Base-by-base conservation (phyloP, 1,140 invertebrate species). In the Meloidogyne floridensis region DNA sequence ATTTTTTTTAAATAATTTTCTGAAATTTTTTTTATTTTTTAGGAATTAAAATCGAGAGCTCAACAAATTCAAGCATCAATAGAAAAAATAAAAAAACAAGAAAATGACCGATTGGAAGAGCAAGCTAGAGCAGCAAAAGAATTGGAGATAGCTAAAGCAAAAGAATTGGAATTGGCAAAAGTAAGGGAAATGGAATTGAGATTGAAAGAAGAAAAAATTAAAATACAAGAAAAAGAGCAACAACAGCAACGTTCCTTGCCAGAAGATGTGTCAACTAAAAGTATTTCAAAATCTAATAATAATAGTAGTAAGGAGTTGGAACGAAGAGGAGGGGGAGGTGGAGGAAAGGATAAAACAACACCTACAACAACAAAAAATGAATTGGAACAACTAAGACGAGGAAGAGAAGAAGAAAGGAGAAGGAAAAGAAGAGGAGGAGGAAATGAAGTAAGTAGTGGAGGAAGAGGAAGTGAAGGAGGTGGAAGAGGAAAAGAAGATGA, bases 61-160 rank as follows among this genome's bases (percentile, higher is more conserved):
- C 80, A 82, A 75, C 18, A 82, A 73, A 83, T 82, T n/a, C 70
- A 83, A 53, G 18, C 43, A 76, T 70, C 78, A 10, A 83, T 82
- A 42, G 75, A 81, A 11, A 82, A 82, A 70, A 72, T 51, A 43
- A 69, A 72, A 53, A 54, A 53, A 65, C 59, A 65, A 65, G 59
- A 65, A 18, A 65, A 65, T 65, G 59, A 65, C 2, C 59, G 59
- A n/a, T 65, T 65, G 18, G 81, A 80, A 2, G 77, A 81, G 32
- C 78, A 81, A 53, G n/a, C 47, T n/a, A 32, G 74, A 18, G 47
- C 13, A 7, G 74, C 74, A 47, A 73, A 32, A 32, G 32, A 32
- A 32, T 32, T 32, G 32, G 32, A 32, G 32, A 32, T 32, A 32
- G 32, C 11, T 13, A 32, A 81, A 72, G 69, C 76, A 72, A 73